Evolutionary conservation across 2,888 invertebrate species (phyloP), one percentile per base, ranked within the genome.

Genomic region (Andrena chrysosceles): DNA sequence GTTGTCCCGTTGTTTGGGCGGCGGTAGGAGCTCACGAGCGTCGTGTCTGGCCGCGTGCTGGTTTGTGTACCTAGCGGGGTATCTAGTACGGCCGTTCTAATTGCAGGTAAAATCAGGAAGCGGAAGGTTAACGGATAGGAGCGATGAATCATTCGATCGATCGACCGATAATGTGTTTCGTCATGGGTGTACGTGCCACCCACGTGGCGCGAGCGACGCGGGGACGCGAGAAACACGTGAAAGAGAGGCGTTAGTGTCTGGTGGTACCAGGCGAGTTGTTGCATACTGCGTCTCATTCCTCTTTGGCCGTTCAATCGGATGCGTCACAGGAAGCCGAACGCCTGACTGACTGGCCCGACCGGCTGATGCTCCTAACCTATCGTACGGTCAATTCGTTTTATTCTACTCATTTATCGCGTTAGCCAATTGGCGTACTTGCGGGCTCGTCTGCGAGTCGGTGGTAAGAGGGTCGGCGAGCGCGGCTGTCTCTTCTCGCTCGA

Each of bases 331-430:
- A 89, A 86, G 89, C 87, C 85, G 81, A 85, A 85, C 87, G 87
- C 80, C 78, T 82, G 84, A 81, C 77, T 71, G 86, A 79, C 83
- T 66, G 79, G 49, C 62, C 42, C 74, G 59, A 79, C 70, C 87
- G 84, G 74, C 86, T 84, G 88, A 86, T 79, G 85, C 74, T 85
- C 78, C 87, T 88, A 87, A 85, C 81, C 86, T 85, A 87, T 84
- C 89, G 85, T 83, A 87, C 85, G 72, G 72, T 83, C 85, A 85
- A 87, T 89, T 87, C 89, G 82, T 89, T 89, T 89, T 85, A 89
- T 85, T 83, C 85, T 77, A 83, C 77, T 77, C 90, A 49, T 90
- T 90, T 89, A 90, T 90, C 90, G 87, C 86, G 84, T 89, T 89
- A 90, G 85, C 86, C 89, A 90, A 90, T 90, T 90, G 90, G 70